Conservation (phyloP, 1,140 invertebrate genomes). For the Calephelis nemesis region DNA sequence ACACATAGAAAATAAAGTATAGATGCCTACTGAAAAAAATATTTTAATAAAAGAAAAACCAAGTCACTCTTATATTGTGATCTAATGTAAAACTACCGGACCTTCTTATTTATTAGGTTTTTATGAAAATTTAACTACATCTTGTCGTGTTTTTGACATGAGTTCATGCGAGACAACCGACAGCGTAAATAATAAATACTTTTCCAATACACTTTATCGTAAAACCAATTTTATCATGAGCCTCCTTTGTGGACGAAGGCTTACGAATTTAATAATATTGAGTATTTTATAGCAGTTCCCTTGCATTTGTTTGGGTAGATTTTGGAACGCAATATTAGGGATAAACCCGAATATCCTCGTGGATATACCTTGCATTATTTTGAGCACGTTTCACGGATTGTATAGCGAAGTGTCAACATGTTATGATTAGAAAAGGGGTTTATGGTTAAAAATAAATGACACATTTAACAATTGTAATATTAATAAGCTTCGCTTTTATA, state of each 20-base stretch:
- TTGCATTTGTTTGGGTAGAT: slow-evolving; percentile 11
- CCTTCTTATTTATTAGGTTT: background rate
- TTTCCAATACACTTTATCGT: slow-evolving; percentile 7
- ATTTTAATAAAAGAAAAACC: background rate
- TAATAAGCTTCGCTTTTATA: too few relatives aligned
- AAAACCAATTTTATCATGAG: slow-evolving; percentile 21
- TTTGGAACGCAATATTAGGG: slow-evolving; percentile 12
- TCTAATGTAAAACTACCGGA: background rate
- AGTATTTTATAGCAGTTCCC: slow-evolving; percentile 4
- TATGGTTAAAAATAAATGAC: background rate
- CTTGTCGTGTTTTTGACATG: slow-evolving; percentile 21
- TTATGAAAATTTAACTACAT: slow-evolving; percentile 29
- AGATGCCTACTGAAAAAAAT: too few relatives aligned
- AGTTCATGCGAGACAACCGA: slow-evolving; percentile 26
- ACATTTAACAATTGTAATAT: too few relatives aligned
- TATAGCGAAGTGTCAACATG: background rate
- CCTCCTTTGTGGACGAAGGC: slow-evolving; percentile 6
- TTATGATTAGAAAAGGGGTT: slow-evolving; percentile 11
- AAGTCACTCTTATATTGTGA: background rate
- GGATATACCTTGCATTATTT: slow-evolving; percentile 11
- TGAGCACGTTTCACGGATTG: slow-evolving; percentile 9
- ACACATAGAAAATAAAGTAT: too few relatives aligned
- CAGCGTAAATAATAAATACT: slow-evolving; percentile 26
- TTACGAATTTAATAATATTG: slow-evolving; percentile 16
- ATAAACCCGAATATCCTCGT: slow-evolving; percentile 1